A percentile compares a stretch with the other conserved stretches of the same genome.
phyloP scores from a whole-genome alignment of 1,140 invertebrate species.

The Eriosoma lanigerum region DNA sequence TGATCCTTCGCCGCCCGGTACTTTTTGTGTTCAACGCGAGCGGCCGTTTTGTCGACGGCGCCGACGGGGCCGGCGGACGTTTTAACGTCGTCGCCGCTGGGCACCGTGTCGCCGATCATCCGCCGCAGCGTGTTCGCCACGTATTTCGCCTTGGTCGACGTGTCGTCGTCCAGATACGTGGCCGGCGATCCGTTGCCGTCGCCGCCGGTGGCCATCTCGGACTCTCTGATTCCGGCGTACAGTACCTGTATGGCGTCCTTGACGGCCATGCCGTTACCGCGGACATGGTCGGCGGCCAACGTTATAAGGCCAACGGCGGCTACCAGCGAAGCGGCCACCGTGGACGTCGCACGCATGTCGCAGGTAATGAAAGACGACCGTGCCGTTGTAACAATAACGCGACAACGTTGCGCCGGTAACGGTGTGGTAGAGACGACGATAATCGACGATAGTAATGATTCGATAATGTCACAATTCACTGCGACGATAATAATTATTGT shows the following conservation, averaged over 20 bases:
- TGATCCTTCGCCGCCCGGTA: background rate
- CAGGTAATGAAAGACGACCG: too few species aligned
- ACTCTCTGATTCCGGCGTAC: background rate
- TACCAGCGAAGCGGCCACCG: background rate
- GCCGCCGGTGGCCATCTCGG: background rate
- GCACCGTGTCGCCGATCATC: background rate
- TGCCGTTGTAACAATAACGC: too few species aligned
- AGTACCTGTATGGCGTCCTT: conserved; percentile 19
- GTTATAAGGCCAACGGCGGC: background rate
- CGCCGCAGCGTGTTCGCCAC: background rate
- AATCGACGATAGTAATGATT: too few species aligned
- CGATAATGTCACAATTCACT: too few species aligned
- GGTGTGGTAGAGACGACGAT: too few species aligned
- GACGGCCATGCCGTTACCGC: background rate
- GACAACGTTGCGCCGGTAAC: too few species aligned
- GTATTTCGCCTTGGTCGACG: background rate
- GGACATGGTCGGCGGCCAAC: background rate
- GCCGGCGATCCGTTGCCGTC: background rate
- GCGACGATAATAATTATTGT: too few species aligned
- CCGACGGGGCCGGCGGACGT: background rate
- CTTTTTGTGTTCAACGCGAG: background rate
- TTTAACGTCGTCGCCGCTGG: background rate
- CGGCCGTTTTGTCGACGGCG: background rate
- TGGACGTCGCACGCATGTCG: background rate
- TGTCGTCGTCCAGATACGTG: background rate